Conservation (phyloP, 2,888 invertebrate genomes). For the Aphodius granarius region DNA sequence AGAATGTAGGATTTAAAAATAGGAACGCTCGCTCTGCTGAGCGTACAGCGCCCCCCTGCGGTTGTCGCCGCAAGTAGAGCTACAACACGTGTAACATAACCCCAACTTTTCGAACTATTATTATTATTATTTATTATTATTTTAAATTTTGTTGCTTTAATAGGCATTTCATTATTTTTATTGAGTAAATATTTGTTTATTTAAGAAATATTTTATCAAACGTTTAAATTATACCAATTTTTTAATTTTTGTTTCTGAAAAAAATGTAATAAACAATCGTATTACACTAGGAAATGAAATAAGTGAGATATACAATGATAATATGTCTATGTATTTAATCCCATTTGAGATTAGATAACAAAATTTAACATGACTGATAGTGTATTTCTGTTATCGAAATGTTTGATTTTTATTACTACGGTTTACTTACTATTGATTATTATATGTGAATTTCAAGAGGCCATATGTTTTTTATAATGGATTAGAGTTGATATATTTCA, state of each 20-base stretch:
- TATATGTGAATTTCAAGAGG: too few species aligned
- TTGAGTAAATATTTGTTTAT: too few species aligned
- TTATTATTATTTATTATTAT: not conserved
- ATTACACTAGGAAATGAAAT: not conserved
- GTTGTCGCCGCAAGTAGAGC: not conserved
- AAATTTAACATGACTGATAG: not conserved
- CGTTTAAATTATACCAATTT: not conserved
- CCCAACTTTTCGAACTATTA: not conserved
- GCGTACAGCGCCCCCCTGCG: not conserved
- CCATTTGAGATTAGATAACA: not conserved
- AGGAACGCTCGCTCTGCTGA: not conserved
- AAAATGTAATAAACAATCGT: not conserved
- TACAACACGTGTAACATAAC: not conserved
- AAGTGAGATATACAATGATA: not conserved
- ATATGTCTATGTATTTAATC: slow-evolving; percentile 5
- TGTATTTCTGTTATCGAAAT: not conserved
- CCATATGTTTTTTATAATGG: too few species aligned
- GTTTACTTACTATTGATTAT: not conserved
- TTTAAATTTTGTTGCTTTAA: too few species aligned
- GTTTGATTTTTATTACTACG: not conserved
- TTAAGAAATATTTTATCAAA: too few species aligned
- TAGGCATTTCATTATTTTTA: too few species aligned
- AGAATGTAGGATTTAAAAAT: not conserved
- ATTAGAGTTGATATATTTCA: too few species aligned
- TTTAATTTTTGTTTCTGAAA: not conserved